A percentile compares a stretch with the other conserved stretches of the same genome.
Evolutionary conservation across 2,888 invertebrate species (phyloP).

Genomic region (Melanostoma mellinum): DNA sequence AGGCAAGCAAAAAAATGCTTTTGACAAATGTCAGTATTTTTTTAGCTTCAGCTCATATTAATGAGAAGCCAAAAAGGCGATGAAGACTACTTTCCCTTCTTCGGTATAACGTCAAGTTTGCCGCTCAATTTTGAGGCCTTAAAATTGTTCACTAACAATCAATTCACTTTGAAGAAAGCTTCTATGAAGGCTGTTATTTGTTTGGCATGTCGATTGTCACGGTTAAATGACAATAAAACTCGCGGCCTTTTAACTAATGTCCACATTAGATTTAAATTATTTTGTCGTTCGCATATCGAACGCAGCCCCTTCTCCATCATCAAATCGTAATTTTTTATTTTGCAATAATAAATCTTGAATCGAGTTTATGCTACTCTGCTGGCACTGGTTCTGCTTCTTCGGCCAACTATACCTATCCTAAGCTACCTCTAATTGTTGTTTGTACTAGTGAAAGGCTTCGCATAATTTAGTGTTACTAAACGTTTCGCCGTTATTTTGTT

Average conservation of each 20-base stretch:
- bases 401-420: neutral
- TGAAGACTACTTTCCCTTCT: too few species aligned
- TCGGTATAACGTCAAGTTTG: too few species aligned
- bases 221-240: neutral
- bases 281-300: slow-evolving; percentile 25
- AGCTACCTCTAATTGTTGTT: slow-evolving; percentile 46
- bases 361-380: slow-evolving; percentile 2
- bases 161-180: too few species aligned
- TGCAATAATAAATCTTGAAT: slow-evolving; percentile 40
- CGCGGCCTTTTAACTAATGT: slow-evolving; percentile 28
- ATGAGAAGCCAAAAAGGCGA: too few species aligned
- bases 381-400: neutral
- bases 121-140: too few species aligned
- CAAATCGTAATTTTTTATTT: slow-evolving; percentile 26
- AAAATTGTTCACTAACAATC: too few species aligned
- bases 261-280: slow-evolving; percentile 27
- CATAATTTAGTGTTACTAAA: slow-evolving; percentile 3
- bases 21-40: too few species aligned
- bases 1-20: too few species aligned
- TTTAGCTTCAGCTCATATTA: too few species aligned
- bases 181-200: too few species aligned
- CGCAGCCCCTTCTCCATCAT: slow-evolving; percentile 21
- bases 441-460: slow-evolving; percentile 49
- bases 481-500: neutral
- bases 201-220: too few species aligned